phyloP scores from a whole-genome alignment of 2,888 invertebrate genomes.

The Trachelus tabidus region DNA sequence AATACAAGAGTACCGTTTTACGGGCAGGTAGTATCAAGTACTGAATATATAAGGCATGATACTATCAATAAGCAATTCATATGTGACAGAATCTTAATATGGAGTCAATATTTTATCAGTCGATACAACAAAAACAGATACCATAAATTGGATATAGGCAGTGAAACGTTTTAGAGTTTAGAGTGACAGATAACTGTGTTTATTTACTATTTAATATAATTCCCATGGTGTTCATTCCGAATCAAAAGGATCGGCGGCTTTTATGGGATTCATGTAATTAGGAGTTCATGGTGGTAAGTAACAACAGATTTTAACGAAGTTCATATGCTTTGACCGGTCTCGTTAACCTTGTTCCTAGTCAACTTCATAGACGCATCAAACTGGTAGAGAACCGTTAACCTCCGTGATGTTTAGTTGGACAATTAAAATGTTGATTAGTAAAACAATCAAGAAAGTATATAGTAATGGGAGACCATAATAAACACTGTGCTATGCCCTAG shows the following conservation, averaged over 20 bases:
- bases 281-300: not conserved
- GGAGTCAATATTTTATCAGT: not conserved
- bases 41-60: not conserved
- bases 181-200: not conserved
- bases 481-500: slow-evolving; percentile 19
- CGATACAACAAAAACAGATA: not conserved
- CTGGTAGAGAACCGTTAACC: not conserved
- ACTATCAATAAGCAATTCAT: not conserved
- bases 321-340: not conserved
- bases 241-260: not conserved
- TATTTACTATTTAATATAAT: not conserved
- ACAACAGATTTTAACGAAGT: not conserved
- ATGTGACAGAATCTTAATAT: not conserved
- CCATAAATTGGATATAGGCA: not conserved
- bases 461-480: slow-evolving; percentile 19
- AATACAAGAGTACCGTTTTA: not conserved
- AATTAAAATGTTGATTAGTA: slow-evolving; percentile 29
- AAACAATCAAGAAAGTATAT: slow-evolving; percentile 20
- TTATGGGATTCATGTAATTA: not conserved
- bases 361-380: not conserved
- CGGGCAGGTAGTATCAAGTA: not conserved
- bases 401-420: not conserved
- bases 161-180: not conserved
- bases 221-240: not conserved
- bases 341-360: not conserved